Evolutionary conservation across 2,113 vertebrate genomes (phyloP).

Genomic region (Machaerirhynchus nigripectus): DNA sequence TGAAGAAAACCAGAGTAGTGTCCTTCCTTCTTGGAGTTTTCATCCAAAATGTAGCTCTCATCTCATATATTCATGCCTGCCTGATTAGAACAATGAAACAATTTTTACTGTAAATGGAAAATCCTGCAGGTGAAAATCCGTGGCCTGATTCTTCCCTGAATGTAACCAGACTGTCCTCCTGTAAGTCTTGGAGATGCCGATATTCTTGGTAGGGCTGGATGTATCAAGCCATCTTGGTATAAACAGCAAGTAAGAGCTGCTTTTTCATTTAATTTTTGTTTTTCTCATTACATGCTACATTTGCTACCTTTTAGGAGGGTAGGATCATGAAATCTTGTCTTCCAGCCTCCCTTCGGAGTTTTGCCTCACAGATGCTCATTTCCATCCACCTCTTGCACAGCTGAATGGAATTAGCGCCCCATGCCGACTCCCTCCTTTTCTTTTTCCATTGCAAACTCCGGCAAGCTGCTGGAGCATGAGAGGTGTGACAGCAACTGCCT

Average conservation of each 20-base stretch:
- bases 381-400: not conserved
- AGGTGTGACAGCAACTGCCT: not conserved
- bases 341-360: not conserved
- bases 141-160: not conserved
- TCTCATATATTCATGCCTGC: not conserved
- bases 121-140: not conserved
- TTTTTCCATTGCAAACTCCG: not conserved
- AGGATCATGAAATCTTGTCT: not conserved
- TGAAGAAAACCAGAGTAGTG: not conserved
- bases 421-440: not conserved
- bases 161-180: not conserved
- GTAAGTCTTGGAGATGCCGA: not conserved
- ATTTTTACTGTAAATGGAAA: not conserved
- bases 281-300: not conserved
- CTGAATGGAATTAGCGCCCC: not conserved
- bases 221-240: not conserved
- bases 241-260: not conserved
- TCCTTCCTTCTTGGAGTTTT: not conserved
- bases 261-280: not conserved
- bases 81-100: not conserved
- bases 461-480: not conserved
- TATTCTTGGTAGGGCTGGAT: not conserved
- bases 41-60: not conserved
- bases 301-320: not conserved
- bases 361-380: not conserved